A percentile compares a stretch with the other conserved stretches of the same genome.
Evolutionary conservation across 2,888 invertebrate species (phyloP).

Genomic region (Idaea straminata): DNA sequence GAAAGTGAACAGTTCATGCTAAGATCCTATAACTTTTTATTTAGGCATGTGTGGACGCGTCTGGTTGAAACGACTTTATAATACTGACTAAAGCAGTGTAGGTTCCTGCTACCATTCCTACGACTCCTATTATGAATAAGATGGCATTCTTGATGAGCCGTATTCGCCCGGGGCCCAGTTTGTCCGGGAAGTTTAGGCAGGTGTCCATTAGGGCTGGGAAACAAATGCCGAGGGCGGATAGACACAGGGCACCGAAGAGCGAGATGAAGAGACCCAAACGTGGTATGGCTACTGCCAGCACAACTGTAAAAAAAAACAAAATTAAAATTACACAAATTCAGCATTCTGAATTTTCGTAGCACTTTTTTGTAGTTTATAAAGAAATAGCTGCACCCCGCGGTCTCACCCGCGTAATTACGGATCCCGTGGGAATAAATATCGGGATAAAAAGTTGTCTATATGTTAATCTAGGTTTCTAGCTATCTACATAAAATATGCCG

Average conservation of each 20-base stretch:
- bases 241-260: slow-evolving; percentile 91
- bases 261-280: slow-evolving; percentile 89
- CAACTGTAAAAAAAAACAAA: slow-evolving; percentile 77
- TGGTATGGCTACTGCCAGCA: slow-evolving; percentile 88
- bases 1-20: not conserved
- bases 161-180: slow-evolving; percentile 60
- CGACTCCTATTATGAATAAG: slow-evolving; percentile 80
- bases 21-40: not conserved
- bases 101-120: slow-evolving; percentile 84
- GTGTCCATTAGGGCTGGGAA: slow-evolving; percentile 87
- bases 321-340: not conserved
- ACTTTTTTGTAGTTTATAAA: no score
- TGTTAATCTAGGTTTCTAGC: no score
- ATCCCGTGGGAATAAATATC: no score
- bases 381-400: not conserved
- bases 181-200: slow-evolving; percentile 79
- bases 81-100: slow-evolving; percentile 82
- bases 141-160: slow-evolving; percentile 71
- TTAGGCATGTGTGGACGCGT: not conserved
- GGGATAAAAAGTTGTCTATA: no score
- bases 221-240: slow-evolving; percentile 92
- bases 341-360: no score
- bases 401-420: no score
- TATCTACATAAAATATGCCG: no score
- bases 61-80: slow-evolving; percentile 56